Evolutionary conservation across 2,113 vertebrate genomes (phyloP).

Genomic region (Phoenicopterus ruber): DNA sequence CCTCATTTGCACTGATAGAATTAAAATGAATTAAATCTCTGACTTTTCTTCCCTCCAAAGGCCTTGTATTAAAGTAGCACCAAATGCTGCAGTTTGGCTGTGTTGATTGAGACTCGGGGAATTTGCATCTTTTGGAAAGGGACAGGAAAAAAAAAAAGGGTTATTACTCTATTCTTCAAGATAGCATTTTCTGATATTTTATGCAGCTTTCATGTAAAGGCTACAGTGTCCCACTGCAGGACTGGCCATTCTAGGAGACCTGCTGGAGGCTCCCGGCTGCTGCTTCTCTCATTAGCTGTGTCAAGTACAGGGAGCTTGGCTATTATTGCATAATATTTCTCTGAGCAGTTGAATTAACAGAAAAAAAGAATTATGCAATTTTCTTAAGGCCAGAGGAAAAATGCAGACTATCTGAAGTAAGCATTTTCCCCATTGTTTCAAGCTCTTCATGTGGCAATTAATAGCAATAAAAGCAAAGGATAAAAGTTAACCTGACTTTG

Average conservation of each 20-base stretch:
- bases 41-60: neutral
- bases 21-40: neutral
- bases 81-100: neutral
- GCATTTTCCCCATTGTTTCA: constrained; percentile 12
- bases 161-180: neutral
- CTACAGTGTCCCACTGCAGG: neutral
- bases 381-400: neutral
- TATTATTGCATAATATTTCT: neutral
- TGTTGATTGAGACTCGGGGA: neutral
- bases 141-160: neutral
- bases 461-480: neutral
- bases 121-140: neutral
- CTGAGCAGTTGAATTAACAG: neutral
- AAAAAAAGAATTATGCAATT: neutral
- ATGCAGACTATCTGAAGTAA: neutral
- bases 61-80: neutral
- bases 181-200: neutral
- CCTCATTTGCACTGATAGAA: neutral
- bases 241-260: neutral
- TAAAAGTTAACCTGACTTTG: constrained; percentile 2
- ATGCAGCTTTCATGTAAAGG: neutral
- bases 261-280: neutral
- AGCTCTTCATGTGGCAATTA: neutral
- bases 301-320: neutral
- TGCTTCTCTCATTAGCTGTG: neutral